Base-by-base conservation (phyloP, 2,888 invertebrate species). In the Phengaris arion region DNA sequence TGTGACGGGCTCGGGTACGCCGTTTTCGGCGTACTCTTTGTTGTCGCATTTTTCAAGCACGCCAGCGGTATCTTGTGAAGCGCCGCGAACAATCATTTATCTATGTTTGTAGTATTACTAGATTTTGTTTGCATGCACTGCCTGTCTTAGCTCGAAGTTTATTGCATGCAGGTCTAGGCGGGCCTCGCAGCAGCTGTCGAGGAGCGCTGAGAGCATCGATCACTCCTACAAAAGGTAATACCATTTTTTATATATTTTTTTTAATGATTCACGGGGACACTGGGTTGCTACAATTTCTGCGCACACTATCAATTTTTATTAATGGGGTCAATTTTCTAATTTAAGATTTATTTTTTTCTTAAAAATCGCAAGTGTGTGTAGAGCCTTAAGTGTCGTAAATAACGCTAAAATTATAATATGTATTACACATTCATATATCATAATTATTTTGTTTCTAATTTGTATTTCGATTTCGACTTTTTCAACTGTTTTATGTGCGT, bases 171-270 rank as follows among this genome's bases (percentile, higher is more conserved):
- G 97, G 96, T 97, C 97, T 94, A 96, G 97, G 90, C 96, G 97
- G 90, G 96, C 97, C 87, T 97, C 97, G 84, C 97, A 97, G 94
- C 97, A 97, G 92, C 94, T 96, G 88, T 95, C 95, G 86, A 91
- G 95, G 88, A 95, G 95, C 87, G 95, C 94, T 83, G 95, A 95
- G 90, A 95, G 94, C 92, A 94, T 95, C 90, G 94, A 95, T 84
- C 94, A 94, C 81, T 85, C 91, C 35, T 92, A 93, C 85, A 94
- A 94, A 83, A 94, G 95, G 95, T 95, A 94, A 93, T 77, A 76
- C 77, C 75, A 74, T 46, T 76, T 46, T 76, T 46, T 59, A 48
- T 74, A 22, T 76, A 72, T 68, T 13, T 75, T 54, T 72, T 55
- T 13, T 68, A 45, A 48, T 68, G 22, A 22, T 59, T 10, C 22